phyloP scores from a whole-genome alignment of 2,797 vertebrate genomes.

The Fistularia tabacaria region DNA sequence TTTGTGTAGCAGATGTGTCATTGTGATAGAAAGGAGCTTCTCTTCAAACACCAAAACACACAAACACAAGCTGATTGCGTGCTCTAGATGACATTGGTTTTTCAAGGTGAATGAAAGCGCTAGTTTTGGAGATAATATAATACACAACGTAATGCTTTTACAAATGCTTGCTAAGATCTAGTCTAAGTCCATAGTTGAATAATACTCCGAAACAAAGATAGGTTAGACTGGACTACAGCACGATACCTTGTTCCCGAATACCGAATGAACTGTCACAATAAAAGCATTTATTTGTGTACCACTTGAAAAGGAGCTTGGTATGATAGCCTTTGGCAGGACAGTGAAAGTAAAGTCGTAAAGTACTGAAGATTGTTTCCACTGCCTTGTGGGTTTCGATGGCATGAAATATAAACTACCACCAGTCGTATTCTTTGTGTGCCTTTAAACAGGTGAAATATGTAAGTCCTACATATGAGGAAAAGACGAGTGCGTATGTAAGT shows the following conservation, averaged over 20 bases:
- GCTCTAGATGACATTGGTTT: background rate
- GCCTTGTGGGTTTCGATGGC: background rate
- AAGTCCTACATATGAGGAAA: background rate
- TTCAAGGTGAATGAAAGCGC: background rate
- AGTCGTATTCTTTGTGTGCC: slow-evolving; percentile 1
- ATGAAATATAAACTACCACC: slow-evolving; percentile 1
- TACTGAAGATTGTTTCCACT: background rate
- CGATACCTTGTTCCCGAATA: background rate
- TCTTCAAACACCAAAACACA: too few relatives aligned
- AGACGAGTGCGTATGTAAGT: background rate
- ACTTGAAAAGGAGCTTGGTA: too few relatives aligned
- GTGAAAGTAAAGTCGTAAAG: background rate
- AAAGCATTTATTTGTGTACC: slow-evolving; percentile 1
- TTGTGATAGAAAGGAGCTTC: too few relatives aligned
- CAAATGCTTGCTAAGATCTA: background rate
- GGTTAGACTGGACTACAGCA: too few relatives aligned
- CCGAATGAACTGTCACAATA: background rate
- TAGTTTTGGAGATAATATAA: background rate
- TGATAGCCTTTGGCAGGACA: too few relatives aligned
- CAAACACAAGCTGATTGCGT: too few relatives aligned
- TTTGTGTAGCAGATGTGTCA: too few relatives aligned
- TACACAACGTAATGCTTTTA: background rate
- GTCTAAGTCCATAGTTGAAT: background rate
- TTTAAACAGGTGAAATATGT: slow-evolving; percentile 10
- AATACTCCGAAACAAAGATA: background rate